Evolutionary conservation across 2,797 vertebrate species (phyloP).

Genomic region (Sebastes melanostomus): DNA sequence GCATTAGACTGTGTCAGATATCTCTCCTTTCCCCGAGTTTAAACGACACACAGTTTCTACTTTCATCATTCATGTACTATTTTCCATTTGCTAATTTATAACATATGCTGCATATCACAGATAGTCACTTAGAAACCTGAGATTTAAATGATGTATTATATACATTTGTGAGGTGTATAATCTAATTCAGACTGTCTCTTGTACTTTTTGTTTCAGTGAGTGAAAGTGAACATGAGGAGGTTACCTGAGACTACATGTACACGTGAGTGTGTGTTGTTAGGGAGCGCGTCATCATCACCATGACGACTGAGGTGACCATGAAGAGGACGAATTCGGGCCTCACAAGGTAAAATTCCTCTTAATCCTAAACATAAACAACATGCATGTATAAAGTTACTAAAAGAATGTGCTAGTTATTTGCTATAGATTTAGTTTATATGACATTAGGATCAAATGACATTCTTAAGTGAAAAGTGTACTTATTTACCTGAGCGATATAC

Average conservation of each 20-base stretch:
- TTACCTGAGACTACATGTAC: slow-evolving; percentile 57
- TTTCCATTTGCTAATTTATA: background rate
- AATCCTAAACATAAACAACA: slow-evolving; percentile 24
- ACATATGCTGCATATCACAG: background rate
- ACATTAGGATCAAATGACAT: background rate
- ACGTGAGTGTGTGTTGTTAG: slow-evolving; percentile 21
- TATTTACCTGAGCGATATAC: background rate
- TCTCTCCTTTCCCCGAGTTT: slow-evolving; percentile 16
- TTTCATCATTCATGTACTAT: background rate
- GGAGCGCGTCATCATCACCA: slow-evolving; percentile 54
- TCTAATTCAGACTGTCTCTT: slow-evolving; percentile 37
- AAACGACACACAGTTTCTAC: background rate
- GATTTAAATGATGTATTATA: background rate
- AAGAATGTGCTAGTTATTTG: slow-evolving; percentile 5
- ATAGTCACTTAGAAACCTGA: background rate
- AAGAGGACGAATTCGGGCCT: slow-evolving; percentile 27
- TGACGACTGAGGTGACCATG: slow-evolving; percentile 58
- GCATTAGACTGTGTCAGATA: background rate
- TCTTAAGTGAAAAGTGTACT: background rate
- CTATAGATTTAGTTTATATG: background rate
- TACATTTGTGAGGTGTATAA: slow-evolving; percentile 1
- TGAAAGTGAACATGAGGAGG: slow-evolving; percentile 72
- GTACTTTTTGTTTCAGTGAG: slow-evolving; percentile 28
- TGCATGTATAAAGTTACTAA: slow-evolving; percentile 11
- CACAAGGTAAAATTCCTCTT: slow-evolving; percentile 68